phyloP scores from a whole-genome alignment of 2,888 invertebrate genomes.

The Ophion costatus region DNA sequence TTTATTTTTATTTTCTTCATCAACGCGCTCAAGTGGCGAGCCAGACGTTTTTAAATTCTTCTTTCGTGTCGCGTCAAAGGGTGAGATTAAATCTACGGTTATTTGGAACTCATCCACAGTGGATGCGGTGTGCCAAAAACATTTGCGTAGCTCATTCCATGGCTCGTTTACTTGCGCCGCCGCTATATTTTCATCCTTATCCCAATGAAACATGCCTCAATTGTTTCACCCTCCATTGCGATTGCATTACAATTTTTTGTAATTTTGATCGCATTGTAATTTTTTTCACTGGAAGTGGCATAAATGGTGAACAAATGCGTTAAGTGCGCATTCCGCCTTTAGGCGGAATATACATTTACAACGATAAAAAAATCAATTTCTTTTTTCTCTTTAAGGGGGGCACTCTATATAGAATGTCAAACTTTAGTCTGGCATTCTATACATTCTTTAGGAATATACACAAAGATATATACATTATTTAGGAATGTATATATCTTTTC shows the following conservation, averaged over 20 bases:
- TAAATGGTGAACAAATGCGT: background rate
- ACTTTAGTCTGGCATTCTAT: too few relatives aligned
- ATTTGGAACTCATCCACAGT: constrained; percentile 48
- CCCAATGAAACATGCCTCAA: background rate
- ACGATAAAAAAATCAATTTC: too few relatives aligned
- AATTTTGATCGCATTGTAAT: background rate
- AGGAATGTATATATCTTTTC: too few relatives aligned
- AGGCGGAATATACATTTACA: too few relatives aligned
- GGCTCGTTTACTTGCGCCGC: background rate
- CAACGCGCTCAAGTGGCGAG: background rate
- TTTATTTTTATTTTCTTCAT: constrained; percentile 34
- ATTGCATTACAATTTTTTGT: too few relatives aligned
- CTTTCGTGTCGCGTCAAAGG: background rate
- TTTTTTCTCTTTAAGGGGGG: too few relatives aligned
- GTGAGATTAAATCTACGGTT: constrained; percentile 32
- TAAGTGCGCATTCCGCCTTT: background rate
- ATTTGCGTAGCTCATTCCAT: background rate
- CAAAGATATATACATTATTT: too few relatives aligned
- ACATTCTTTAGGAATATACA: too few relatives aligned
- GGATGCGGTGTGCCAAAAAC: constrained; percentile 48
- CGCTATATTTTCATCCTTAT: background rate
- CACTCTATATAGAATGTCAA: too few relatives aligned
- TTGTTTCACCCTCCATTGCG: background rate
- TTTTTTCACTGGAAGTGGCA: too few relatives aligned
- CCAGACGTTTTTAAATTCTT: background rate